phyloP scores from a whole-genome alignment of 2,797 vertebrate genomes.

The Coracias cyanogaster region DNA sequence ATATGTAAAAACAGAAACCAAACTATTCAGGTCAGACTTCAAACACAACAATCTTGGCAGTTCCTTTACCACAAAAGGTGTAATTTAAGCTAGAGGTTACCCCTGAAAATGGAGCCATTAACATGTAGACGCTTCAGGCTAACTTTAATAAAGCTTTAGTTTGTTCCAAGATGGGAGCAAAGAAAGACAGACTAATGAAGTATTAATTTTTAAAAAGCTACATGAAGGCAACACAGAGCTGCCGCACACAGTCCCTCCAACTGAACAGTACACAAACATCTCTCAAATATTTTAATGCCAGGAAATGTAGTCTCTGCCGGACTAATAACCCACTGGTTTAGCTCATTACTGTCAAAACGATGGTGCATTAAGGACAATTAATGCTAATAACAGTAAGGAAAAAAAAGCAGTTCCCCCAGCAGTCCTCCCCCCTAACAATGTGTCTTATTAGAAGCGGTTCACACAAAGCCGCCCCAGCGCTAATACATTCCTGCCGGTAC shows the following conservation, averaged over 20 bases:
- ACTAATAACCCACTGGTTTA: conserved; percentile 72
- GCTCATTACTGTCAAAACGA: conserved; percentile 78
- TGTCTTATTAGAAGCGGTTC: conserved; percentile 50
- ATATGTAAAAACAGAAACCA: not conserved
- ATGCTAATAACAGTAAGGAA: conserved; percentile 74
- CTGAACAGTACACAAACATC: conserved; percentile 31
- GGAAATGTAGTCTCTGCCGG: conserved; percentile 72
- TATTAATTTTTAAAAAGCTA: not conserved
- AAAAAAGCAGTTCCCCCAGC: conserved; percentile 54
- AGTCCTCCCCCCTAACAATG: conserved; percentile 64
- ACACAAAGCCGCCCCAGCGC: not conserved
- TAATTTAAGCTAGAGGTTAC: not conserved
- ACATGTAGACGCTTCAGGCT: not conserved
- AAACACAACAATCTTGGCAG: conserved; percentile 1
- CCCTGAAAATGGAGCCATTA: not conserved
- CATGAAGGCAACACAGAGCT: not conserved
- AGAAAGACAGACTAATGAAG: not conserved
- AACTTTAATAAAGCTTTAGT: not conserved
- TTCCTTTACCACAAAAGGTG: not conserved
- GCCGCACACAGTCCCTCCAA: conserved; percentile 31
- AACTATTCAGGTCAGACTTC: conserved; percentile 17
- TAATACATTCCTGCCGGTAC: conserved; percentile 57
- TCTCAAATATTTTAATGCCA: conserved; percentile 73
- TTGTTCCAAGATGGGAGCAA: not conserved
- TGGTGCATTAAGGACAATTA: conserved; percentile 80